phyloP scores from a whole-genome alignment of 2,113 vertebrate species.

The Leiothrix lutea region DNA sequence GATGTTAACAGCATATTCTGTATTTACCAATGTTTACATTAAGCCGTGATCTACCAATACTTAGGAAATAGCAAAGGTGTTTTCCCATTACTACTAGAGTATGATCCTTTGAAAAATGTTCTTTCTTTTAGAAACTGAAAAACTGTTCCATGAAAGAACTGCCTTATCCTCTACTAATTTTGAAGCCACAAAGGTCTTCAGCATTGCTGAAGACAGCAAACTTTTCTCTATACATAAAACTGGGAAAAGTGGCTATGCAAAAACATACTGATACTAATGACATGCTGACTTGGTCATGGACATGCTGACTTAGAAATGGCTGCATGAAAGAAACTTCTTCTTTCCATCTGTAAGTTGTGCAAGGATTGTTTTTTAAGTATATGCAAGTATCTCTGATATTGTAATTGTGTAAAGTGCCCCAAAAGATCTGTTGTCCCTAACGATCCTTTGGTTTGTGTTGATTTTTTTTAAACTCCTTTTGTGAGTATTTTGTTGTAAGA shows the following conservation, averaged over 20 bases:
- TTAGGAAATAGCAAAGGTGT: background rate
- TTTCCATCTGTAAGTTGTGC: background rate
- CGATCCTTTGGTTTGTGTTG: rapidly evolving
- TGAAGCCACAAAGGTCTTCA: background rate
- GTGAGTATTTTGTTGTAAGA: background rate
- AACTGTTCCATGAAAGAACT: background rate
- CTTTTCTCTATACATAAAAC: background rate
- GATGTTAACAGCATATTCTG: background rate
- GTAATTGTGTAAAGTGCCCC: background rate
- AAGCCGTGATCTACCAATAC: background rate
- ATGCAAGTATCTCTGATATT: background rate
- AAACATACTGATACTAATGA: background rate
- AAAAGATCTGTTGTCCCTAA: background rate
- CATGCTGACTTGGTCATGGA: background rate
- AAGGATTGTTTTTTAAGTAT: background rate
- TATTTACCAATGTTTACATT: background rate
- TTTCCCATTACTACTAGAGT: background rate
- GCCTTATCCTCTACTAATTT: background rate
- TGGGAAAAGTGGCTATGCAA: background rate
- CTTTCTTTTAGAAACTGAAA: background rate
- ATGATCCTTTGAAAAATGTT: background rate
- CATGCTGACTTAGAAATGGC: background rate
- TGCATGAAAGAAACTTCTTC: background rate
- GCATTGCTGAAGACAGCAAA: background rate
- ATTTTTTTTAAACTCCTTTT: background rate